Percentiles rank a stretch among this genome's conserved stretches.
Evolutionary conservation across 2,797 vertebrate species (phyloP).

Genomic region (Platyrinchus mystaceus): DNA sequence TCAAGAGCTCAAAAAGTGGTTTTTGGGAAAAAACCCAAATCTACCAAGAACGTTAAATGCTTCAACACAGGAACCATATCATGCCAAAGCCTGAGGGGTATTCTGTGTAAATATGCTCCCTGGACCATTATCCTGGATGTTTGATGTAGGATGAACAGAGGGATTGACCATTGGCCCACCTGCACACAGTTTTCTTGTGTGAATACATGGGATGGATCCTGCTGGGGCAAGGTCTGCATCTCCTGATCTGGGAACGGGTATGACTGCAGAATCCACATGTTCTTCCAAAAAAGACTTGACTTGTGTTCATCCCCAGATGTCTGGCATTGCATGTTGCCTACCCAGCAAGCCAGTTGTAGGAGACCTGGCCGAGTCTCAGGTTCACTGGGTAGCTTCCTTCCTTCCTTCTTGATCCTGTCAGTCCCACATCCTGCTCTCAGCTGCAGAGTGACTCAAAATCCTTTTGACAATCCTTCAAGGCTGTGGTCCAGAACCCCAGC

Average conservation of each 20-base stretch:
- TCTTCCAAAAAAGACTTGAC: neutral
- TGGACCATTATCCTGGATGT: neutral
- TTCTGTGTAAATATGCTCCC: neutral
- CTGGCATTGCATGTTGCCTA: neutral
- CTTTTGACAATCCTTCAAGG: neutral
- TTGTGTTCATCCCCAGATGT: neutral
- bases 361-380: conserved; percentile 20
- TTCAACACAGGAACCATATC: neutral
- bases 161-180: neutral
- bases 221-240: neutral
- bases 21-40: neutral
- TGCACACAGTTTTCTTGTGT: neutral
- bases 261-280: neutral
- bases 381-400: conserved; percentile 28
- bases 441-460: neutral
- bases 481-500: conserved; percentile 7
- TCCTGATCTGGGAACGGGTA: neutral
- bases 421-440: conserved; percentile 28
- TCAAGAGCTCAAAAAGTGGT: neutral
- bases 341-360: neutral
- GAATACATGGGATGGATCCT: neutral
- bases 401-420: conserved; percentile 1
- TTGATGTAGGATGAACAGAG: neutral
- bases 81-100: neutral
- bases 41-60: neutral